phyloP scores from a whole-genome alignment of 2,888 invertebrate species.

The Synergus japonicus region DNA sequence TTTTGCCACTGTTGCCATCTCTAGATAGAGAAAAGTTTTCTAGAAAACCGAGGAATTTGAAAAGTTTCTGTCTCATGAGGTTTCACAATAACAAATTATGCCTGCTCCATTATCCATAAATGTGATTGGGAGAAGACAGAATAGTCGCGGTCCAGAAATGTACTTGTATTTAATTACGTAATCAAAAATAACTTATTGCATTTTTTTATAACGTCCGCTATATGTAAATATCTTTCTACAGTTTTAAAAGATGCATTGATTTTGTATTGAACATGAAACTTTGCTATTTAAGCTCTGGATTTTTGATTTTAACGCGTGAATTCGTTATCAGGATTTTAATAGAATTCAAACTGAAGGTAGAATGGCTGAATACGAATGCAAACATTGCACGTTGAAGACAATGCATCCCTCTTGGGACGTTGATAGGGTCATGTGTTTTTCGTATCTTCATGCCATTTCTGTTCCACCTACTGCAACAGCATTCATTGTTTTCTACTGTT shows the following conservation, averaged over 20 bases:
- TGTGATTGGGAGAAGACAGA: slow-evolving; percentile 65
- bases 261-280: too few species aligned
- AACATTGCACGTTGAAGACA: background rate
- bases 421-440: background rate
- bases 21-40: background rate
- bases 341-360: background rate
- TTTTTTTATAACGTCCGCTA: too few species aligned
- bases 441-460: background rate
- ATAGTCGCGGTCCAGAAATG: background rate
- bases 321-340: background rate
- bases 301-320: background rate
- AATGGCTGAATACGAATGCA: background rate
- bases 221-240: too few species aligned
- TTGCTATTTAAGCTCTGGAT: background rate
- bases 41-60: slow-evolving; percentile 74
- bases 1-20: background rate
- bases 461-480: background rate
- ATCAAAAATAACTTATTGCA: too few species aligned
- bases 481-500: background rate
- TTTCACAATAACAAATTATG: slow-evolving; percentile 76
- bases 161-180: too few species aligned
- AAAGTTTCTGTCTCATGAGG: slow-evolving; percentile 76
- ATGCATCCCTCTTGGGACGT: background rate
- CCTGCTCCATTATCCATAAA: slow-evolving; percentile 76
- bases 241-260: too few species aligned